Evolutionary conservation across 2,888 invertebrate genomes (phyloP), one percentile per base, ranked within the genome.

Genomic region (Epirrhoe tristata): DNA sequence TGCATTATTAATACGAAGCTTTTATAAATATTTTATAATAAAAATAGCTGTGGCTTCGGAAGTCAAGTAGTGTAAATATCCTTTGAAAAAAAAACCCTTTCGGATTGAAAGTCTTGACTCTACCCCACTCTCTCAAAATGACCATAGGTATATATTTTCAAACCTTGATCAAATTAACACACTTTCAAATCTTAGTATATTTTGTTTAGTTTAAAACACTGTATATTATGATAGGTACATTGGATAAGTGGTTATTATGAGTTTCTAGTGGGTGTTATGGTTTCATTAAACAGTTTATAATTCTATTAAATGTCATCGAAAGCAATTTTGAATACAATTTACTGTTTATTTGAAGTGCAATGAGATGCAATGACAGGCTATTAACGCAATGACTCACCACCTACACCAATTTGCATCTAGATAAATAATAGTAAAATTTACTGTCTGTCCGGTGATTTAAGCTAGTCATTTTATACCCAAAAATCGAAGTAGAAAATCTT

Each of bases 381-480:
- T 69, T 69, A 72, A 65, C 69, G 53, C 64, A 62, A 65, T 69
- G 69, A 72, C 52, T 72, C 69, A 69, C 72, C 61, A 55, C 74
- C 74, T 68, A 72, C 74, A 69, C 74, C 7, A 50, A 14, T 36
- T 39, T 48, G 46, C 1, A 55, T 50, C 6, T 31, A 7, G 14
- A 63, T 48, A 48, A 14, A 5, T 50, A 50, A 60, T 48, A 46
- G 32, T 31, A 50, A 12, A 36, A 14, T 7, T 55, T 14, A 31
- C 31, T 57, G n/a, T 56, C 62, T 57, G 55, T 39, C 51, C 39
- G 50, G 46, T 39, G 10, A 3, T 10, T 5, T 2, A 24, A 39
- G 7, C 8, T 39, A 10, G 36, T 10, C 8, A 8, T 0, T 10
- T 39, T 39, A 10, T 10, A 39, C 1, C 34, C 34, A 34, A 3